Evolutionary conservation across 2,888 invertebrate genomes (phyloP).

Genomic region (Argyra leucocephala): DNA sequence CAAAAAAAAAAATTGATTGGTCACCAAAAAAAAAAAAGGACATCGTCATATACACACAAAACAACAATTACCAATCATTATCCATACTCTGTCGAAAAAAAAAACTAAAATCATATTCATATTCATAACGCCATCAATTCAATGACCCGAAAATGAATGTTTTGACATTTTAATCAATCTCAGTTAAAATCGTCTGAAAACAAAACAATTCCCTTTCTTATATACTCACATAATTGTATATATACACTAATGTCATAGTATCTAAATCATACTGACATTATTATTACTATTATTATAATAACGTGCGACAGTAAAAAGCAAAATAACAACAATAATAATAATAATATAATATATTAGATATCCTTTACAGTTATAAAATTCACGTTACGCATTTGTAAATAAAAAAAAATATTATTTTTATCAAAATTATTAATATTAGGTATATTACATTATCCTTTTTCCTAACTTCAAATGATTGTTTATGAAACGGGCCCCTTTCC

Average conservation of each 20-base stretch:
- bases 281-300: not conserved
- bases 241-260: too few relatives aligned
- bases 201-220: too few relatives aligned
- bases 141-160: constrained; percentile 13
- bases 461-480: not conserved
- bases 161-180: constrained; percentile 14
- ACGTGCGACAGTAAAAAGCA: not conserved
- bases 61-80: too few relatives aligned
- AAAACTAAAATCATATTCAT: too few relatives aligned
- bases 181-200: not conserved
- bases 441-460: not conserved
- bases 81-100: too few relatives aligned
- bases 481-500: not conserved
- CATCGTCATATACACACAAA: too few relatives aligned
- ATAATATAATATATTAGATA: too few relatives aligned
- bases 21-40: too few relatives aligned
- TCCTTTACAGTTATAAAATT: constrained; percentile 1
- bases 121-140: not conserved
- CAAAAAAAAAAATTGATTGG: too few relatives aligned
- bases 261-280: not conserved
- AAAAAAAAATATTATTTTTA: not conserved
- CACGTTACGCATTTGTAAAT: not conserved
- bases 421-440: not conserved
- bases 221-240: too few relatives aligned
- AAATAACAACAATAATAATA: not conserved